phyloP scores from a whole-genome alignment of 2,797 vertebrate species.

The Furcifer pardalis region DNA sequence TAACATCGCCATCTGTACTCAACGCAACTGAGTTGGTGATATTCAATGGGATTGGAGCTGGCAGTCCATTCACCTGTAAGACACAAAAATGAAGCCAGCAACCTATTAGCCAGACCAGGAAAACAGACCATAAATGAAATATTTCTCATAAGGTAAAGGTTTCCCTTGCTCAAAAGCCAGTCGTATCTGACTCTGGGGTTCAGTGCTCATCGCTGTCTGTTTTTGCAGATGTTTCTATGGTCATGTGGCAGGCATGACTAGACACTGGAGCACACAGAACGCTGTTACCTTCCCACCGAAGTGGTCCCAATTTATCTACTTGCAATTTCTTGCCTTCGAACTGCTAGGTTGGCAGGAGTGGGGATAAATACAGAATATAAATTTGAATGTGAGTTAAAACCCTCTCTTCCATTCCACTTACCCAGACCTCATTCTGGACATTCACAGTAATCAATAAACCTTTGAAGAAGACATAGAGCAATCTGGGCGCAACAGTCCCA shows the following conservation, averaged over 20 bases:
- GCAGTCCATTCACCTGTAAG: conserved; percentile 78
- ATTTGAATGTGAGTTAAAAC: background rate
- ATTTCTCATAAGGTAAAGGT: background rate
- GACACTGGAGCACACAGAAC: too few species aligned
- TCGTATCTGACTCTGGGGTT: too few species aligned
- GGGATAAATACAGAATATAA: background rate
- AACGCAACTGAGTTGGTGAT: conserved; percentile 60
- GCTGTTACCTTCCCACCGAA: too few species aligned
- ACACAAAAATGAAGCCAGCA: background rate
- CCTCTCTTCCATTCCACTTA: conserved; percentile 60
- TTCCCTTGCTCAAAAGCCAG: too few species aligned
- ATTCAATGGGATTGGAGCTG: conserved; percentile 66
- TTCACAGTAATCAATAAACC: conserved; percentile 72
- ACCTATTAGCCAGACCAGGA: background rate
- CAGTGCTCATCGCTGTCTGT: too few species aligned
- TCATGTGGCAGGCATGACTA: too few species aligned
- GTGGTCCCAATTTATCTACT: too few species aligned
- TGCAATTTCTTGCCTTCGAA: too few species aligned
- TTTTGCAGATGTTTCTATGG: too few species aligned
- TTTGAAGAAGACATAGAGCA: conserved; percentile 72
- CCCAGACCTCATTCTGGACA: conserved; percentile 73
- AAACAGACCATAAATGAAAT: too few species aligned
- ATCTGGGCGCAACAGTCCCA: background rate
- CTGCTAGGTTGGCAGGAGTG: background rate
- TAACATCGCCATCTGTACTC: background rate